A percentile compares a stretch with the other conserved stretches of the same genome.
phyloP scores from a whole-genome alignment of 2,888 invertebrate species.

The Anthrax anthrax region DNA sequence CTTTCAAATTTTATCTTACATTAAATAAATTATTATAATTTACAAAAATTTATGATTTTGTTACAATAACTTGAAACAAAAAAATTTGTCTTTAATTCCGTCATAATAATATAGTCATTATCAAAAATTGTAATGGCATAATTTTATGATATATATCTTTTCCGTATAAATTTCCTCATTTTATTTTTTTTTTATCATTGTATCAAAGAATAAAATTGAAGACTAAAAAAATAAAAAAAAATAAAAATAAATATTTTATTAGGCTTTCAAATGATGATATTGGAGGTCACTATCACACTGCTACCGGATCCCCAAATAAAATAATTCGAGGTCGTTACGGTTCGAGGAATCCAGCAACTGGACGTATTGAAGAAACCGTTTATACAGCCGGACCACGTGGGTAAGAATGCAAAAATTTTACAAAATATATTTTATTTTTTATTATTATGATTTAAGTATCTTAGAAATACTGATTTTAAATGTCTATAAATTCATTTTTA shows the following conservation, averaged over 20 bases:
- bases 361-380: conserved; percentile 51
- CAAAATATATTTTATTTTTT: no score
- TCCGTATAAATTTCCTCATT: neutral
- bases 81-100: no score
- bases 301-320: conserved; percentile 48
- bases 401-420: conserved; percentile 26
- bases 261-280: conserved; percentile 43
- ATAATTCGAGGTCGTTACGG: conserved; percentile 59
- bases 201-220: neutral
- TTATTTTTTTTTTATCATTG: neutral
- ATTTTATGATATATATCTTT: no score
- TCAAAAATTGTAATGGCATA: no score
- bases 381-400: conserved; percentile 67
- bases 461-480: no score
- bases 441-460: no score
- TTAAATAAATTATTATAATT: no score
- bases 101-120: no score
- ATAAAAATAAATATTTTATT: neutral
- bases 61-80: no score
- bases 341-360: conserved; percentile 54
- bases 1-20: no score
- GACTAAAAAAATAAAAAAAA: neutral
- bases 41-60: no score
- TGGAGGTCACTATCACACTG: conserved; percentile 54
- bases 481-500: no score